These are phyloP conservation scores for Parthenolecanium corni DNA, from an alignment of 2,888 invertebrate species.

Conservation along the genomic window DNA sequence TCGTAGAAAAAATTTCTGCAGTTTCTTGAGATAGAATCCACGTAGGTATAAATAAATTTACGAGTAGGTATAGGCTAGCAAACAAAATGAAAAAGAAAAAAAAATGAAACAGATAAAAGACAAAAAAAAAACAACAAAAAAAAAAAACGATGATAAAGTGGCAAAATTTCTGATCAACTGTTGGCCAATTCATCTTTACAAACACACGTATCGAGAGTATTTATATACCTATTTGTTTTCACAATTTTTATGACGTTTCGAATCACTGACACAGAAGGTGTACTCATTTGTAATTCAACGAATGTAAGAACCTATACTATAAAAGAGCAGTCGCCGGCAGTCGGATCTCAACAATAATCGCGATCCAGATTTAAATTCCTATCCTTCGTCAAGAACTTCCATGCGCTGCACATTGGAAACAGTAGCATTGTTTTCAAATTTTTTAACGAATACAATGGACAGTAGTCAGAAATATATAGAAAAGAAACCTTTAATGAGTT, in stretches of 20 bases:
- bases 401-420: neutral
- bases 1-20: too few species aligned
- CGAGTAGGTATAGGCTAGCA: too few species aligned
- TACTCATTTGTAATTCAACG: conserved; percentile 23
- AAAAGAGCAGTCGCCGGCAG: conserved; percentile 23
- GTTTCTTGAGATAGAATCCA: too few species aligned
- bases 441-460: conserved; percentile 27
- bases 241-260: neutral
- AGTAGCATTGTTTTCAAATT: conserved; percentile 28
- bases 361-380: conserved; percentile 27
- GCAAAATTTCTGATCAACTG: neutral
- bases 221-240: neutral
- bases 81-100: neutral
- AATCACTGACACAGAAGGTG: conserved; percentile 19
- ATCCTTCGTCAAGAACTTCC: conserved; percentile 6
- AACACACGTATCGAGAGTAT: neutral
- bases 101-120: neutral
- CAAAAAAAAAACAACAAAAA: neutral
- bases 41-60: too few species aligned
- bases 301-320: neutral
- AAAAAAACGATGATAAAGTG: neutral
- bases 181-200: neutral
- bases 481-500: conserved; percentile 26
- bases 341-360: conserved; percentile 14
- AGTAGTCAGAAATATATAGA: conserved; percentile 18